Evolutionary conservation across 2,888 invertebrate species (phyloP), one percentile per base, ranked within the genome.

Genomic region (Phyllotreta cruciferae): DNA sequence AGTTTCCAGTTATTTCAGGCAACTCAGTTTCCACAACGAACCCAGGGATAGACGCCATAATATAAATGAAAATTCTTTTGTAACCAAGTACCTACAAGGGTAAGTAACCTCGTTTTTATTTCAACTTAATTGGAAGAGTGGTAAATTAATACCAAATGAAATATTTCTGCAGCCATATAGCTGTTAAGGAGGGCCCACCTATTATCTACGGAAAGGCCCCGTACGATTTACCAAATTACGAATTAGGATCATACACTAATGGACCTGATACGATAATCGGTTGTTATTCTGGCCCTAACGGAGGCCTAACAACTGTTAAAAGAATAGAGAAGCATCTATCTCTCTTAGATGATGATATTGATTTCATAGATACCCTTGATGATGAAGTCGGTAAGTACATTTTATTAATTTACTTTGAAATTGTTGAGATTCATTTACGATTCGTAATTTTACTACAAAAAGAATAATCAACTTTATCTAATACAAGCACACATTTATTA

Each of bases 251-350:
- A 14, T 85, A 85, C 73, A 79, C 82, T 42, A 82, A 81, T 38
- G 85, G 87, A 10, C 76, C 83, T 35, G 82, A 83, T 57, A 84
- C 86, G 54, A 83, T 92, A 56, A 83, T 89, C 60, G 89, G 91
- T 7, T 89, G 92, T 58, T 88, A 88, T 75, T 91, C 93, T 0
- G 94, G 94, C 6, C 94, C 94, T 0, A 90, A 90, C 72, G 90
- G 88, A 62, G 94, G 94, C 0, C 83, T 94, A 3, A 89, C 90
- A 0, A 87, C 89, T 52, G 90, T 92, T 24, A 88, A 88, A 78
- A 82, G 87, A 52, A 85, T 85, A 53, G 87, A 88, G 73, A 83
- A 87, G 69, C 88, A 89, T 79, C 82, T 90, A 66, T 87, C 87
- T 61, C 84, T 88, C 49, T 82, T 82, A 49, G 89, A 90, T 73